A percentile compares a stretch with the other conserved stretches of the same genome.
Conservation (phyloP, 2,113 vertebrate genomes). For the Pedetes capensis region DNA sequence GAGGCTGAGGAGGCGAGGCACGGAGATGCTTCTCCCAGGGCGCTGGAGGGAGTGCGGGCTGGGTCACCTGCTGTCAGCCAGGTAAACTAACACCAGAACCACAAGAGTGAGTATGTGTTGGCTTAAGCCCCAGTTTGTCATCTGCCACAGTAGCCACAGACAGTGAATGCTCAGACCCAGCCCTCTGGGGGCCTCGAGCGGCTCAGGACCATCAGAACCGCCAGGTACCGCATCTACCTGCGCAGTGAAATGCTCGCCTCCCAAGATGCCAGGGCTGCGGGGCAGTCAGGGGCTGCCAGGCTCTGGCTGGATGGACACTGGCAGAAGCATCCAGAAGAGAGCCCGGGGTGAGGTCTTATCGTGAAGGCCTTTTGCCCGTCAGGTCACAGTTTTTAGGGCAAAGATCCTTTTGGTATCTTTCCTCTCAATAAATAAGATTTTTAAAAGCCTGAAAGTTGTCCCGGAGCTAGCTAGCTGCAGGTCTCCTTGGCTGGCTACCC, state of each 20-base stretch:
- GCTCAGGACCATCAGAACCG: rapidly evolving
- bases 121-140: not conserved
- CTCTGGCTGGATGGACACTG: no score
- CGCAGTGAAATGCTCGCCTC: not conserved
- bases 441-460: not conserved
- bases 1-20: no score
- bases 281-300: not conserved
- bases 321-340: not conserved
- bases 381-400: not conserved
- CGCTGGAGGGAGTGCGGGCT: no score
- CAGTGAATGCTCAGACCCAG: not conserved
- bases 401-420: not conserved
- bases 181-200: not conserved
- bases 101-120: no score
- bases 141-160: not conserved
- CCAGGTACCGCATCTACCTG: not conserved
- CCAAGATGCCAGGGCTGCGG: not conserved
- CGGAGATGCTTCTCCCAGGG: no score
- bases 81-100: not conserved
- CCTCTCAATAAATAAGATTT: no score
- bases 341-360: no score
- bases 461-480: no score
- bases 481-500: not conserved
- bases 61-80: not conserved
- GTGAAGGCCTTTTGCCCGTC: not conserved